Evolutionary conservation across 2,888 invertebrate genomes (phyloP).

Genomic region (Gastracanthus pulcherrimus): DNA sequence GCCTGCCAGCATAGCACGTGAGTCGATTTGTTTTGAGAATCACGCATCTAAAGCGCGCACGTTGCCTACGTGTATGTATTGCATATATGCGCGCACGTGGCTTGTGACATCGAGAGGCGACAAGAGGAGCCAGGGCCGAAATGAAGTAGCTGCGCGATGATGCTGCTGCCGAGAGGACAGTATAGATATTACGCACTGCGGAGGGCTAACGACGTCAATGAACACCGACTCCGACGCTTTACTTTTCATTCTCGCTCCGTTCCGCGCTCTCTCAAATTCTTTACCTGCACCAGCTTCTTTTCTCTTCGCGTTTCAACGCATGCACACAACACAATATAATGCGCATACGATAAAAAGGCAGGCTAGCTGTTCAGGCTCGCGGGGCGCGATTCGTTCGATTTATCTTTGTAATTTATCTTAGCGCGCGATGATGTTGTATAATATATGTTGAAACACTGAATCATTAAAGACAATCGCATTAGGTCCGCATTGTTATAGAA

Average conservation of each 20-base stretch:
- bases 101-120: not conserved
- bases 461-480: conserved; percentile 50
- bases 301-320: not conserved
- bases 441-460: conserved; percentile 42
- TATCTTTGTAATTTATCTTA: conserved; percentile 50
- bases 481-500: conserved; percentile 41
- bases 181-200: not conserved
- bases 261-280: not conserved
- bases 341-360: not conserved
- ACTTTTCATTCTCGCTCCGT: not conserved
- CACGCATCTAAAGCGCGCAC: not conserved
- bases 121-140: not conserved
- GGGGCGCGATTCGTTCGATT: conserved; percentile 16
- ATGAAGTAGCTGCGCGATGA: not conserved
- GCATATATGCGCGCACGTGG: no score
- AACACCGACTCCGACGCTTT: not conserved
- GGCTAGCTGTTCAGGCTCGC: not conserved
- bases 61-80: no score
- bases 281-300: not conserved
- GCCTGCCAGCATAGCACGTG: no score
- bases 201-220: not conserved
- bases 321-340: not conserved
- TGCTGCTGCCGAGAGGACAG: not conserved
- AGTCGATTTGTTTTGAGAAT: not conserved
- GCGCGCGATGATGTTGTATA: conserved; percentile 47